Evolutionary conservation across 2,113 vertebrate genomes (phyloP), one percentile per base, ranked within the genome.

Genomic region (Dolichallabes microphthalmus): DNA sequence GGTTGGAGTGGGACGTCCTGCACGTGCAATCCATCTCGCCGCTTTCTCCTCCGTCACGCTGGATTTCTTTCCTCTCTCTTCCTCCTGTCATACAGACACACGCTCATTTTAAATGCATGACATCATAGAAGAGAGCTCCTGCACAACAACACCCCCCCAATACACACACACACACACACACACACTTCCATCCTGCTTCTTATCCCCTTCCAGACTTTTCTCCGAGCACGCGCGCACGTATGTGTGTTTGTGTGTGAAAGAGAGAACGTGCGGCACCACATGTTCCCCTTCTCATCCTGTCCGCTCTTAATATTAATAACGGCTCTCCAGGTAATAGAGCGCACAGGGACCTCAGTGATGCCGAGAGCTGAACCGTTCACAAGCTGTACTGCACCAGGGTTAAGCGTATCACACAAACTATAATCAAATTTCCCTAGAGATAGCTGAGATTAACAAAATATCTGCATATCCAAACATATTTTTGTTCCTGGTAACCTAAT

Each of bases 261-360:
- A 75, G 79, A 76, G 79, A 82, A 86, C 85, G 85, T 86, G 85
- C 69, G 12, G 10, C 2, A 30, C 8, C 17, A 73, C 85, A 86
- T 76, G 85, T 82, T 63, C 69, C 50, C 35, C 53, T n/a, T n/a
- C 68, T 74, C 35, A 74, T 58, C 57, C 35, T 80, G n/a, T 32
- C 69, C 69, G 20, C 79, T 55, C 50, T 45, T 57, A 60, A 53
- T 19, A 14, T 53, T 55, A 82, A 14, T 76, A 82, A 76, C 45
- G 71, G 71, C 80, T 86, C 58, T 76, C 19, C 79, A 86, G 79
- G 85, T 82, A 63, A 82, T 75, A 63, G 39, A 14, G 79, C 57
- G 35, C 69, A 74, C 20, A 53, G 58, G 78, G 30, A 81, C 75
- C 22, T 61, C 19, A 10, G 74, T 74, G 55, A 61, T 0, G 55